Conservation (phyloP, 2,113 vertebrate genomes). For the Corapipo altera region DNA sequence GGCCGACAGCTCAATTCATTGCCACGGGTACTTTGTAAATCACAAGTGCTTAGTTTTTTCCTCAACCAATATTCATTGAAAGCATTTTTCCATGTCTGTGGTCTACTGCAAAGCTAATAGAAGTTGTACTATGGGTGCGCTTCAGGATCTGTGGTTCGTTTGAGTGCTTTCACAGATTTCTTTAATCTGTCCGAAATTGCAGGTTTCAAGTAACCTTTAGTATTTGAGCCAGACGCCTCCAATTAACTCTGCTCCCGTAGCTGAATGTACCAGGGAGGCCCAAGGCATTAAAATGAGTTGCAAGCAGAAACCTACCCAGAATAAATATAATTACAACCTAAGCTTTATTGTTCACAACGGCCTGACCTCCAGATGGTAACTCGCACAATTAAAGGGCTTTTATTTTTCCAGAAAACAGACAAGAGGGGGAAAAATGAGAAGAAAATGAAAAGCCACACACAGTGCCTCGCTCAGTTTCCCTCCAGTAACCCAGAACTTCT, state of each 20-base stretch:
- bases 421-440: accelerated
- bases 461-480: neutral
- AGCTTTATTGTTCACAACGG: neutral
- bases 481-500: neutral
- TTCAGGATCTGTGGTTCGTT: neutral
- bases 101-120: neutral
- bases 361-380: slow-evolving; percentile 1
- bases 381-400: neutral
- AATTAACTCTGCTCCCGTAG: slow-evolving; percentile 27
- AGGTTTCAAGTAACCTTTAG: slow-evolving; percentile 18
- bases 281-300: neutral
- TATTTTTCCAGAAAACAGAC: neutral
- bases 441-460: neutral
- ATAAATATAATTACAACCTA: slow-evolving; percentile 27
- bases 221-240: slow-evolving; percentile 22
- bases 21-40: neutral
- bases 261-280: neutral
- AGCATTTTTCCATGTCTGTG: neutral
- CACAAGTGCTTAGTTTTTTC: neutral
- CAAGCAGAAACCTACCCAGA: neutral
- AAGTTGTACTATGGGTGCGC: neutral
- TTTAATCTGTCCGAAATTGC: slow-evolving; percentile 44
- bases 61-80: neutral
- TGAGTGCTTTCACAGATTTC: neutral
- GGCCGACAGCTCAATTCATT: neutral